phyloP scores from a whole-genome alignment of 2,113 vertebrate genomes.

The Dasypus novemcinctus region DNA sequence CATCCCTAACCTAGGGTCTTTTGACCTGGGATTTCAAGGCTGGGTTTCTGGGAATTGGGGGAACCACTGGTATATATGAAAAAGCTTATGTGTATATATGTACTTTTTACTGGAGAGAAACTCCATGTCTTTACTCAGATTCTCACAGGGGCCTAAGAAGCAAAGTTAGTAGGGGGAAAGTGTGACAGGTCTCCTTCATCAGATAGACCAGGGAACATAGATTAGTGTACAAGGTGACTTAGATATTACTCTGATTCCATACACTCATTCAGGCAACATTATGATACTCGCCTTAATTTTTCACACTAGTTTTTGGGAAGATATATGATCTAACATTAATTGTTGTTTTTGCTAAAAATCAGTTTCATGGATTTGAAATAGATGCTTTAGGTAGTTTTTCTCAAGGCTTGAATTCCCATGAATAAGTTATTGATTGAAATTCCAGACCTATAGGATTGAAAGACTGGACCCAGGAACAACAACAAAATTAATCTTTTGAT shows the following conservation, averaged over 20 bases:
- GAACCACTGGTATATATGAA: not conserved
- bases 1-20: not conserved
- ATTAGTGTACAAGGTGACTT: not conserved
- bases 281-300: constrained; percentile 36
- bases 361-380: not conserved
- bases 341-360: constrained; percentile 22
- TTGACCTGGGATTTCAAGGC: not conserved
- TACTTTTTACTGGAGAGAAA: not conserved
- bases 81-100: not conserved
- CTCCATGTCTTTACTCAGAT: not conserved
- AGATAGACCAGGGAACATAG: not conserved
- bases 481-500: not conserved
- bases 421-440: constrained; percentile 31
- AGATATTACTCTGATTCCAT: not conserved
- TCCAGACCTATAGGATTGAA: not conserved
- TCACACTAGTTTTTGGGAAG: not conserved
- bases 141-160: not conserved
- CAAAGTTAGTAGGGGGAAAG: not conserved
- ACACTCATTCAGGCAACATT: not conserved
- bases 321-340: not conserved
- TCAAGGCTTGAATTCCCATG: not conserved
- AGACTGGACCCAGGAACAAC: not conserved
- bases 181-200: not conserved
- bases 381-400: not conserved
- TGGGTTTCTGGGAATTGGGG: not conserved